Evolutionary conservation across 2,113 vertebrate species (phyloP).

Genomic region (Pagrus major): DNA sequence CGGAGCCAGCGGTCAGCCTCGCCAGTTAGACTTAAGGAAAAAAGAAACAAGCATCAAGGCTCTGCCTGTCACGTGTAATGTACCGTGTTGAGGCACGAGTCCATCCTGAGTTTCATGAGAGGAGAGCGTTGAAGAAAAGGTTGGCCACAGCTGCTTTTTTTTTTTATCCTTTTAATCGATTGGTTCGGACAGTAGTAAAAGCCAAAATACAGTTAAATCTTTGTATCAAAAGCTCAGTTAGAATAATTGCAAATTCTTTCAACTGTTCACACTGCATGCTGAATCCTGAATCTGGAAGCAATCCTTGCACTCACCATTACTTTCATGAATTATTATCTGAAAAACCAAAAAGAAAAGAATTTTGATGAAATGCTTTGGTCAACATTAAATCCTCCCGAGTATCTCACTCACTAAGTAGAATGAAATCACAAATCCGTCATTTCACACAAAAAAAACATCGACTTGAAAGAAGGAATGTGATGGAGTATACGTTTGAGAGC

Average conservation of each 20-base stretch:
- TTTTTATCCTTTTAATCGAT: background rate
- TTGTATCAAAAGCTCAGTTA: too few species aligned
- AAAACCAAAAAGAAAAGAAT: constrained; percentile 7
- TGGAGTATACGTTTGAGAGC: constrained; percentile 5
- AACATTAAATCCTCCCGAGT: background rate
- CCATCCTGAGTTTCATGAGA: background rate
- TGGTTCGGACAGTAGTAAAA: background rate
- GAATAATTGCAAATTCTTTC: too few species aligned
- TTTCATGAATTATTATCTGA: background rate
- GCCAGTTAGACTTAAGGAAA: background rate
- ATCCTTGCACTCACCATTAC: background rate
- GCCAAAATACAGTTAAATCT: background rate
- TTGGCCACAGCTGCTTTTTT: background rate
- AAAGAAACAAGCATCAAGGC: background rate
- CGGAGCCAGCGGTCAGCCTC: background rate
- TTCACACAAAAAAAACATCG: background rate
- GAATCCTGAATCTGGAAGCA: background rate
- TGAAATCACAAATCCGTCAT: background rate
- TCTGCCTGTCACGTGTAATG: background rate
- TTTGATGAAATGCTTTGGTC: background rate
- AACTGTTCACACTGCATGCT: background rate
- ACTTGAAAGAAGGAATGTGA: constrained; percentile 1
- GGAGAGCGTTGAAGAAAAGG: background rate
- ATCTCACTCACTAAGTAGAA: background rate
- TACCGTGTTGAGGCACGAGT: constrained; percentile 6